Percentiles rank a stretch among this genome's conserved stretches.
Conservation (phyloP, 2,797 vertebrate genomes). For the Molossus molossus region DNA sequence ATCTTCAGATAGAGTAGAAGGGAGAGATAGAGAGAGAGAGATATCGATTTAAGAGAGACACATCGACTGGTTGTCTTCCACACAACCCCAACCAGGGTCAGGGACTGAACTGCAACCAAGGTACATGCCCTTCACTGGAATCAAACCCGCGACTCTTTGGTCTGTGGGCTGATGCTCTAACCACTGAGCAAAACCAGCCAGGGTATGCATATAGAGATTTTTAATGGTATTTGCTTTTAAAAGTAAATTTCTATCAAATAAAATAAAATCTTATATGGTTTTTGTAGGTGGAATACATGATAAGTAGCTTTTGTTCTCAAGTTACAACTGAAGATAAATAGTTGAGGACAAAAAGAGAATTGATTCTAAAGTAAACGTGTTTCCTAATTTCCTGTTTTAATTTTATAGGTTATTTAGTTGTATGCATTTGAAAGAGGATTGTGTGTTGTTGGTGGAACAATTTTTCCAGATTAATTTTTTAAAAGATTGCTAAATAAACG, state of each 20-base stretch:
- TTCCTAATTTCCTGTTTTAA: constrained; percentile 43
- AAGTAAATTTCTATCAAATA: constrained; percentile 70
- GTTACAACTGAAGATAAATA: constrained; percentile 7
- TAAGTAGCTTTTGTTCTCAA: constrained; percentile 59
- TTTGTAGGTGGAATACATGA: constrained; percentile 38
- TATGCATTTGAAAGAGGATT: background rate
- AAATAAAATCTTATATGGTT: constrained; percentile 71
- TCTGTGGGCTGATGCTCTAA: no score
- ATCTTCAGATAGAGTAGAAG: no score
- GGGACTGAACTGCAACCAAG: no score
- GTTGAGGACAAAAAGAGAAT: constrained; percentile 39
- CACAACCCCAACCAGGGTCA: no score
- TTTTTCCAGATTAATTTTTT: constrained; percentile 58
- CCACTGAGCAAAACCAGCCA: no score
- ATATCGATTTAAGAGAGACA: no score
- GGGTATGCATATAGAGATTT: constrained; percentile 36
- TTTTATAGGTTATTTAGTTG: constrained; percentile 34
- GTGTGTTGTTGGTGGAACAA: background rate
- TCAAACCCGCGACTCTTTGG: no score
- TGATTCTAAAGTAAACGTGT: constrained; percentile 49
- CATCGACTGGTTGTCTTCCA: no score
- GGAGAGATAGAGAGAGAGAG: no score
- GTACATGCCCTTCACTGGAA: no score
- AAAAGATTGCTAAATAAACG: constrained; percentile 30
- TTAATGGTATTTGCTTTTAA: constrained; percentile 42